Evolutionary conservation across 2,113 vertebrate genomes (phyloP), one percentile per base, ranked within the genome.

Genomic region (Ceyx cyanopectus): DNA sequence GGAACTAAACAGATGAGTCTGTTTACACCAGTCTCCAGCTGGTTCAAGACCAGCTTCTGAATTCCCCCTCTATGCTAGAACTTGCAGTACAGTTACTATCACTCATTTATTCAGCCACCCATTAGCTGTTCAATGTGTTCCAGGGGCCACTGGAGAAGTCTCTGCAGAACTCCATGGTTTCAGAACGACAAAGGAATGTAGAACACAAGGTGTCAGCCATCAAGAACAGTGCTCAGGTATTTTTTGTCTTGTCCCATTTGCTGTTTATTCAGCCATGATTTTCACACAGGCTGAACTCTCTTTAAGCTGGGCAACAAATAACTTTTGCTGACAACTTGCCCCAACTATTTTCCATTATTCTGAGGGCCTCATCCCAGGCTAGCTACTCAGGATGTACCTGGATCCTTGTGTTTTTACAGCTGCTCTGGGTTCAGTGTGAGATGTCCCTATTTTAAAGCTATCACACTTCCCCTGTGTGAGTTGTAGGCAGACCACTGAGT

Each of bases 101-200:
- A 2, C 46, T 46, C 1, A 2, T 57, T 63, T 85, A 58, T 43
- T 92, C 9, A 56, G n/a, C 24, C 53, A 43, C 11, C 27, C 26
- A 2, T 83, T 43, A 56, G 34, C 40, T 85, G 65, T 69, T 75
- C 70, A 29, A 53, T 63, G 68, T 93, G 82, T 95, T 93, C 61
- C 96, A 99, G 99, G 99, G 99, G 17, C 99, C 99, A 0, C 96
- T 99, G 96, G 99, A 99, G 92, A 99, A 99, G 88, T 99, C 98
- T 4, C 94, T 99, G 91, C 99, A 99, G 97, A 98, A 94, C 85
- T 98, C 99, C 3, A 97, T 98, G 89, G 98, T 98, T 66, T 98
- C 98, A 30, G 99, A 99, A 97, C 98, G 98, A 77, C 99, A 99
- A 81, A 98, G 98, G 92, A 98, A 98, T 30, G 97, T 99, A 81